Evolutionary conservation across 2,888 invertebrate species (phyloP).

Genomic region (Dione juno): DNA sequence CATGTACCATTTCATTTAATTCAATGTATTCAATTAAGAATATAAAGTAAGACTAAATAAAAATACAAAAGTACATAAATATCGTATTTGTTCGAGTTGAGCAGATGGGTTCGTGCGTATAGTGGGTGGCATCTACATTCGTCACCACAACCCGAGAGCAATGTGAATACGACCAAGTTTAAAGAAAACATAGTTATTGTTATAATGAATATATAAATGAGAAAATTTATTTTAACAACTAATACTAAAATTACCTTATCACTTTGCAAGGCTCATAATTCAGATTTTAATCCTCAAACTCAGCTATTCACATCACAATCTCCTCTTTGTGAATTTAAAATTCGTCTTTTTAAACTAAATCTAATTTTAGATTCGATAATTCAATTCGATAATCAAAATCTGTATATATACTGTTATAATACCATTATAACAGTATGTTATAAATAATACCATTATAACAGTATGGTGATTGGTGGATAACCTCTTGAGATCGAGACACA

Average conservation of each 20-base stretch:
- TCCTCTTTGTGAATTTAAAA: too few species aligned
- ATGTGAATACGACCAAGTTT: constrained; percentile 15
- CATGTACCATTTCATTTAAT: neutral
- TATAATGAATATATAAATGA: neutral
- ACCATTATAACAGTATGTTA: too few species aligned
- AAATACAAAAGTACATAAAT: constrained; percentile 56
- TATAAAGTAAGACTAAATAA: constrained; percentile 63
- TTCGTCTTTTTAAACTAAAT: too few species aligned
- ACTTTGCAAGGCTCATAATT: too few species aligned
- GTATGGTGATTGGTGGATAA: too few species aligned
- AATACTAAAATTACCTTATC: neutral
- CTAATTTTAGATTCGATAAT: too few species aligned
- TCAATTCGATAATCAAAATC: too few species aligned
- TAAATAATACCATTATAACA: too few species aligned
- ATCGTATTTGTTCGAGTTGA: constrained; percentile 69
- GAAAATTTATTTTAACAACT: neutral
- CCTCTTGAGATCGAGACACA: too few species aligned
- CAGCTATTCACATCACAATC: too few species aligned
- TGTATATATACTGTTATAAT: too few species aligned
- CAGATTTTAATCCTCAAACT: too few species aligned
- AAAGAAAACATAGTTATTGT: neutral
- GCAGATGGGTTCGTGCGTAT: constrained; percentile 63
- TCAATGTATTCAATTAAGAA: constrained; percentile 55
- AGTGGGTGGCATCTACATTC: constrained; percentile 80
- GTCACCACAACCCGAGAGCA: constrained; percentile 62